Evolutionary conservation across 2,113 vertebrate genomes (phyloP), one percentile per base, ranked within the genome.

Genomic region (Tachuris rubrigastra): DNA sequence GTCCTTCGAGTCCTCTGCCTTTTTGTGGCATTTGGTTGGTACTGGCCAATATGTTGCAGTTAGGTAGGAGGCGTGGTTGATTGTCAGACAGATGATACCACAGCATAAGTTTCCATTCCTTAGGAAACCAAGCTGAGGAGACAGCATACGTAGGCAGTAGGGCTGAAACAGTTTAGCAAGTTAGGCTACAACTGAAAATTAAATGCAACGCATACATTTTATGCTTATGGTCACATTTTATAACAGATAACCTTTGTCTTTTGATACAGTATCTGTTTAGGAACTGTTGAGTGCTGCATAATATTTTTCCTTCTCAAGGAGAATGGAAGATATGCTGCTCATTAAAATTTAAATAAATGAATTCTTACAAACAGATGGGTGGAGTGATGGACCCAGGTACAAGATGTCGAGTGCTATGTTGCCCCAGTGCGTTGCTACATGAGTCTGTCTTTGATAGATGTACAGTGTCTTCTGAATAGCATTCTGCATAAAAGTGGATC

Each of bases 361-460:
- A n/a, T 78, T 87, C 25, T 59, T 67, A 24, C 7, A 28, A 82
- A 42, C 17, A 3, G 1, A 3, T 74, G 8, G 3, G 25, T 37
- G 14, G 31, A 49, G 10, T 39, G 56, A 11, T 39, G 49, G 11
- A 65, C 35, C 15, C 35, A 24, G 27, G 19, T 47, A 39, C 67
- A 65, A 66, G 33, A 42, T 59, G 23, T 8, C 1, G 1, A 41
- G 31, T 46, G 23, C 21, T 65, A 0, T 0, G 0, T 75, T 62
- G 55, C 21, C 69, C 42, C 42, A 41, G 46, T 52, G 21, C 58
- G 16, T 47, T 60, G 42, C n/a, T 62, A 8, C 67, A 12, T 41
- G 42, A 71, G 19, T 77, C 50, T 66, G 39, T 41, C 59, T 74
- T 71, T 62, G 15, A 53, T 69, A 10, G 49, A 31, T 42, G 25